Base-by-base conservation (phyloP, 2,797 vertebrate species). In the Phoxinus dragarum region DNA sequence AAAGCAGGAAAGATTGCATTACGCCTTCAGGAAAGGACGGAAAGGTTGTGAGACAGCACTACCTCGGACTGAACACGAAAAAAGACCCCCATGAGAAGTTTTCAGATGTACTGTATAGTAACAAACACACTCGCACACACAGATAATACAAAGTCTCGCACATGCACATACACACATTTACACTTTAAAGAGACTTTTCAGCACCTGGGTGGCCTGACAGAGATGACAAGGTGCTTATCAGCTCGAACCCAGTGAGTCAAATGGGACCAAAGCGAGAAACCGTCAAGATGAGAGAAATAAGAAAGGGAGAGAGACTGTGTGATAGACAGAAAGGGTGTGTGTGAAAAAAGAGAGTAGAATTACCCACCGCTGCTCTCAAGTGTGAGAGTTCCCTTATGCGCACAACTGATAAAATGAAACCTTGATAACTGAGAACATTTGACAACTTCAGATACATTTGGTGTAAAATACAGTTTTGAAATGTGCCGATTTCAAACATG, bases 171-270 rank as follows among this genome's bases (percentile, higher is more conserved):
- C 19, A 74, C 59, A 44, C 77, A 80, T 66, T 72, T 49, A 80
- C 42, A 81, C 68, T 34, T 44, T 47, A 73, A 76, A 38, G 40
- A 47, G 75, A 75, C 56, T 66, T 61, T 42, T 56, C 31, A 54
- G 47, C n/a, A 67, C 21, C 84, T 74, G 61, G 69, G 59, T 54
- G 80, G 80, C 56, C 38, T n/a, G 66, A 86, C 80, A 79, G 38
- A 81, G 74, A 73, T 78, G 67, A 66, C 69, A 73, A 79, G 27
- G 67, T 56, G 67, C 52, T 85, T 85, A 85, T 85, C 85, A 86
- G 80, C 56, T 76, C 21, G 1, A 56, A 68, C 49, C 61, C 17
- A 4, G 40, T 23, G 38, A 80, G 67, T 78, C 40, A 82, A 80
- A 79, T 40, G 44, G 54, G 56, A 82, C 47, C 72, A 56, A 36